Base-by-base conservation (phyloP, 2,888 invertebrate genomes). In the Eucera pruinosa region DNA sequence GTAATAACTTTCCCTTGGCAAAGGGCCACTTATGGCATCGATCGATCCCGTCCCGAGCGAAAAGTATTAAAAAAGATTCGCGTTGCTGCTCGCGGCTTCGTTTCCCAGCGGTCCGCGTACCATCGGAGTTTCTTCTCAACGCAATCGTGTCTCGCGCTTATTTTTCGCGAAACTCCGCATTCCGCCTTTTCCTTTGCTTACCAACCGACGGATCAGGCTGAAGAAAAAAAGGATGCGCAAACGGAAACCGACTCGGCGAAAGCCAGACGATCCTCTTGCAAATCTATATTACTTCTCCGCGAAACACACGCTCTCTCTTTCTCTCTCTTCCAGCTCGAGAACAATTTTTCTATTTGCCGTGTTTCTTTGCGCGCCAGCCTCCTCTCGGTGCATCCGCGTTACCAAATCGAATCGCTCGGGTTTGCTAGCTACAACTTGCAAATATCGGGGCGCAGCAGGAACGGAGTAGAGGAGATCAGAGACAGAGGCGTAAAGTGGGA, bases 41-140 rank as follows among this genome's bases (percentile, higher is more conserved):
- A n/a, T n/a, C n/a, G n/a, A n/a, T n/a, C n/a, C n/a, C n/a, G n/a
- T n/a, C n/a, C n/a, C n/a, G n/a, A n/a, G n/a, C n/a, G n/a, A n/a
- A n/a, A n/a, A n/a, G n/a, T n/a, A n/a, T 76, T 68, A 76, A 70
- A 45, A 23, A 60, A 48, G 60, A 36, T 36, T 57, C 58, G 58
- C 47, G 45, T 60, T 55, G n/a, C n/a, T 41, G 68, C 65, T 41
- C 30, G n/a, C 47, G 43, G 57, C 69, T 61, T 13, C 62, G 30
- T 69, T 76, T 69, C 75, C 45, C 41, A 45, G 72, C 61, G 54
- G 61, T 75, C 70, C 68, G 77, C 64, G 64, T 66, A 64, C 78
- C 78, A n/a, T n/a, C n/a, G n/a, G 73, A 74, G 67, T 62, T 69
- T 48, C 57, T 33, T 68, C 33, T n/a, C n/a, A n/a, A 33, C 55